A percentile compares a stretch with the other conserved stretches of the same genome.
These are phyloP conservation scores for Elegia similella DNA, from an alignment of 2,888 invertebrate genomes.

Conservation along the genomic window DNA sequence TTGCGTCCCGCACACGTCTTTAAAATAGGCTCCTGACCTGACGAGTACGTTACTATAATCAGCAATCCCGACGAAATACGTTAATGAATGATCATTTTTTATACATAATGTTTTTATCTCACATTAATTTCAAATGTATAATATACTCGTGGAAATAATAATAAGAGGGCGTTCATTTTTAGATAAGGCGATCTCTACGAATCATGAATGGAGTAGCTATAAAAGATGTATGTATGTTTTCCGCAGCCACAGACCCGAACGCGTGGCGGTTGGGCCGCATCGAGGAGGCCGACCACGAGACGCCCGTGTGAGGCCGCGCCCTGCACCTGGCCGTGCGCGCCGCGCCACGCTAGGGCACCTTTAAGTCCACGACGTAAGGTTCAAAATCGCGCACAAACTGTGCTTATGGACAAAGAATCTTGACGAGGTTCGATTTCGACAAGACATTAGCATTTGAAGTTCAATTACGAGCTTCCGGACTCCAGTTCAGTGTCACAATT, in stretches of 20 bases:
- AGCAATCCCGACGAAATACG: no score
- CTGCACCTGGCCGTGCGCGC: constrained; percentile 58
- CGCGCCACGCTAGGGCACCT: constrained; percentile 45
- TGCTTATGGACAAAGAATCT: neutral
- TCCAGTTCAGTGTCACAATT: neutral
- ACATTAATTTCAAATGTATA: no score
- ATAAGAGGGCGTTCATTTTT: no score
- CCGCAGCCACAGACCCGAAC: constrained; percentile 87
- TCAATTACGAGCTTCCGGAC: neutral
- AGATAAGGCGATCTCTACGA: no score
- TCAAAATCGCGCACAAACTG: neutral
- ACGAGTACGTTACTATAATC: no score
- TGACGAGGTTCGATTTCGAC: neutral
- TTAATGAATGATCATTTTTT: no score
- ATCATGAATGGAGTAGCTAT: no score
- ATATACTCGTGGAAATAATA: no score
- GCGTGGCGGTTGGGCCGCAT: constrained; percentile 91
- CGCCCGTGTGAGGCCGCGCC: constrained; percentile 86
- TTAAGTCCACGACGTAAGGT: constrained; percentile 15
- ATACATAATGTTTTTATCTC: no score
- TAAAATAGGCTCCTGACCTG: no score
- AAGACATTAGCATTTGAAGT: no score
- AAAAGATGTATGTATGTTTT: constrained; percentile 2
- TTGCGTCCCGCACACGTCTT: no score
- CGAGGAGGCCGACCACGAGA: constrained; percentile 91